Percentiles rank a stretch among this genome's conserved stretches.
These are phyloP conservation scores for Ganaspis sp. DNA, from an alignment of 1,140 invertebrate species.

Conservation along the genomic window DNA sequence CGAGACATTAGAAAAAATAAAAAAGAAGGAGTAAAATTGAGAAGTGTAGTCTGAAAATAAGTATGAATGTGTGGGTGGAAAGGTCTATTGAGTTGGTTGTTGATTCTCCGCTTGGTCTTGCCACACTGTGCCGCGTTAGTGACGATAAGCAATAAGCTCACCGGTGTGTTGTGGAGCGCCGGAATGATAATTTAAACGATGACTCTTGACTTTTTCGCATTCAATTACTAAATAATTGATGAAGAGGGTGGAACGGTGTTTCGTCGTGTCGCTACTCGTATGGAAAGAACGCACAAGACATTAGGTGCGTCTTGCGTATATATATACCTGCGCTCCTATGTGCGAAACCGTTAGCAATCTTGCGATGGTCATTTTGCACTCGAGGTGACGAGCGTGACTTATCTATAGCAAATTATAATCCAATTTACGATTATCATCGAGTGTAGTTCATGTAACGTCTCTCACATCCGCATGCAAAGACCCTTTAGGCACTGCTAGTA, in stretches of 20 bases:
- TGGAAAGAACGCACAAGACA: conserved; percentile 38
- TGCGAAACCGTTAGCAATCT: conserved; percentile 47
- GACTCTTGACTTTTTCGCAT: conserved; percentile 72
- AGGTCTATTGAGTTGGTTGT: not conserved
- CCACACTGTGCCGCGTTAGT: conserved; percentile 41
- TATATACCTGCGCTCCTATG: conserved; percentile 42
- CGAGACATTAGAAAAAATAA: conserved; percentile 48
- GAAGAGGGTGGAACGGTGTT: conserved; percentile 48
- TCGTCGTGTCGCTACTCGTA: conserved; percentile 5
- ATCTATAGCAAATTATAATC: conserved; percentile 74
- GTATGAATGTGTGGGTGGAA: conserved; percentile 25
- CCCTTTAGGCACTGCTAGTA: not conserved
- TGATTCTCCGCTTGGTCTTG: not conserved
- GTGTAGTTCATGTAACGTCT: conserved; percentile 51
- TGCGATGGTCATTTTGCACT: conserved; percentile 64
- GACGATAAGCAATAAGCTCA: conserved; percentile 65
- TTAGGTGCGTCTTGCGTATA: conserved; percentile 39
- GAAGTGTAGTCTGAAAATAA: conserved; percentile 31
- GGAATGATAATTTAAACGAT: conserved; percentile 75
- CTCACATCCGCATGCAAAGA: not conserved
- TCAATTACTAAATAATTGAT: conserved; percentile 76
- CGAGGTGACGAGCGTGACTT: conserved; percentile 74
- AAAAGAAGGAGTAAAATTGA: conserved; percentile 34
- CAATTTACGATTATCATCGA: conserved; percentile 75
- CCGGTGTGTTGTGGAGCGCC: conserved; percentile 45